A percentile compares a stretch with the other conserved stretches of the same genome.
phyloP scores from a whole-genome alignment of 1,140 invertebrate species.

The Matsumurasca onukii region DNA sequence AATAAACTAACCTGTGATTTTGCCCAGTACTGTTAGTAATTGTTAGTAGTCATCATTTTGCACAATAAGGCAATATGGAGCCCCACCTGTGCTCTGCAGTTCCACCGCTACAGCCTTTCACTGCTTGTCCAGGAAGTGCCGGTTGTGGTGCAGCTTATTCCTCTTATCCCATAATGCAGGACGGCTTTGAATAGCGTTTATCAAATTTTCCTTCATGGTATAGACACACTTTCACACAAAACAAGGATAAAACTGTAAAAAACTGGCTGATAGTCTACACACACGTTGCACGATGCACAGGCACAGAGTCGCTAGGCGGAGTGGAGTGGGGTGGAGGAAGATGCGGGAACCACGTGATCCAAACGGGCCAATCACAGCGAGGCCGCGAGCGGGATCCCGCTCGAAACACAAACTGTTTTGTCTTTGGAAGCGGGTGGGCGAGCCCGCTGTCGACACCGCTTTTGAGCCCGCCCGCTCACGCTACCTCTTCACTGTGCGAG shows the following conservation, averaged over 20 bases:
- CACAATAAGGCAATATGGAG: too few species aligned
- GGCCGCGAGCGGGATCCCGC: too few species aligned
- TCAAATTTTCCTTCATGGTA: background rate
- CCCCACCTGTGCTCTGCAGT: too few species aligned
- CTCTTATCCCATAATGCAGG: slow-evolving; percentile 7
- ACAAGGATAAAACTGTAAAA: background rate
- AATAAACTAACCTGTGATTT: background rate
- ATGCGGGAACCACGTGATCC: background rate
- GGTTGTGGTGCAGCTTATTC: background rate
- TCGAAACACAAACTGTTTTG: too few species aligned
- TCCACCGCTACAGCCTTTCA: background rate
- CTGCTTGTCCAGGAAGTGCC: slow-evolving; percentile 6
- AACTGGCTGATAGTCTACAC: background rate
- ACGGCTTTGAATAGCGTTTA: background rate
- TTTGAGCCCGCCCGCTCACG: background rate
- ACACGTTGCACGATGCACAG: background rate
- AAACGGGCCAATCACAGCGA: background rate
- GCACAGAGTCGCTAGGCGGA: background rate
- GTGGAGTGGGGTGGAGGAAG: background rate
- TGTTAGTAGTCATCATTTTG: background rate
- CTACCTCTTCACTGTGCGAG: background rate
- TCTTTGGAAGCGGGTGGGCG: background rate
- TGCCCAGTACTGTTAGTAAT: background rate
- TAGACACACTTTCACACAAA: background rate
- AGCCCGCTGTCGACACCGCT: background rate